These are phyloP conservation scores for Tragelaphus eurycerus DNA, from an alignment of 2,797 vertebrate species.

Conservation along the genomic window DNA sequence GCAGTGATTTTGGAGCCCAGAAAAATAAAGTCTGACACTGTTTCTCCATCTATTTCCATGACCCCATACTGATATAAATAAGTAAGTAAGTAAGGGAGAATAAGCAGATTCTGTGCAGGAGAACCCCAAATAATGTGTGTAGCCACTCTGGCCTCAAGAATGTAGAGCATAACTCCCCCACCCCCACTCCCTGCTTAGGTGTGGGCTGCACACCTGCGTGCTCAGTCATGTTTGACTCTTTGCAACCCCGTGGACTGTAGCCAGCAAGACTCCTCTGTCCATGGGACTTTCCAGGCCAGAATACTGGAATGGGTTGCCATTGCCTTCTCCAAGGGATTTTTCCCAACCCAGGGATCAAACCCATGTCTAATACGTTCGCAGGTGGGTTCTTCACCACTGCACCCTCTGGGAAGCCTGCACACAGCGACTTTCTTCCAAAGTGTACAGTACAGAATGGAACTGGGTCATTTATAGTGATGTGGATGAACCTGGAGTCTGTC, in stretches of 20 bases:
- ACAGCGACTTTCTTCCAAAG: neutral
- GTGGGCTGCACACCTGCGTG: neutral
- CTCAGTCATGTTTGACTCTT: neutral
- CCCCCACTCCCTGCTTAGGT: rapidly evolving
- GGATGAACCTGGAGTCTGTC: neutral
- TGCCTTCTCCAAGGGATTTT: neutral
- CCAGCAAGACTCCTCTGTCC: neutral
- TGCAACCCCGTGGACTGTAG: neutral
- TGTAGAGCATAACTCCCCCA: neutral
- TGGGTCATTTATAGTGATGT: neutral
- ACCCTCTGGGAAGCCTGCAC: neutral
- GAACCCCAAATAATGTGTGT: neutral
- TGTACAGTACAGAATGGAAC: neutral
- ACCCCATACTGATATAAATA: neutral
- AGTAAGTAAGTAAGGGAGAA: neutral
- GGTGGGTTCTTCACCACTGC: neutral
- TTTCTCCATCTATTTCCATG: too few relatives aligned
- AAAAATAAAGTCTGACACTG: too few relatives aligned
- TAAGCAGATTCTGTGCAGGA: neutral
- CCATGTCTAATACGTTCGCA: neutral
- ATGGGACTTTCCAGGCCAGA: neutral
- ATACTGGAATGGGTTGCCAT: neutral
- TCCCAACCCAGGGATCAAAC: neutral
- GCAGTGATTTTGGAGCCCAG: too few relatives aligned
- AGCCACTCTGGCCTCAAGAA: neutral